Evolutionary conservation across 2,888 invertebrate species (phyloP).

Genomic region (Lasioglossum vierecki): DNA sequence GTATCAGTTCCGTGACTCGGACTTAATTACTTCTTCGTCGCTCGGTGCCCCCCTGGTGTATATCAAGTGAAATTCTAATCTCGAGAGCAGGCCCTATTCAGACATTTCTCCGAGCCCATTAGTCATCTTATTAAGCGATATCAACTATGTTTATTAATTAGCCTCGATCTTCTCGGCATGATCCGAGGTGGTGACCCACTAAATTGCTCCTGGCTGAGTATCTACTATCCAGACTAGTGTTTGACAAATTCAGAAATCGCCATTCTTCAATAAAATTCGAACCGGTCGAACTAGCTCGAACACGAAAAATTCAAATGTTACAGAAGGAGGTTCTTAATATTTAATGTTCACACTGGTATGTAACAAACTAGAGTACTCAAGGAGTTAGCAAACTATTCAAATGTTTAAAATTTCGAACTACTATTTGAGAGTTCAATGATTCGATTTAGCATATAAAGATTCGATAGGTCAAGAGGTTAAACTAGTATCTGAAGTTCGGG

Average conservation of each 20-base stretch:
- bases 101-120: slow-evolving; percentile 28
- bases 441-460: neutral
- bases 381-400: neutral
- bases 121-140: slow-evolving; percentile 15
- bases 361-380: neutral
- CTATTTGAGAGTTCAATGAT: neutral
- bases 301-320: too few relatives aligned
- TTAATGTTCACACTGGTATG: neutral
- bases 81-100: slow-evolving; percentile 17
- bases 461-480: neutral
- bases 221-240: neutral
- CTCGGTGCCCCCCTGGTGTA: neutral
- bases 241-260: neutral
- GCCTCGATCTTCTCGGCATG: slow-evolving; percentile 24
- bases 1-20: slow-evolving; percentile 5
- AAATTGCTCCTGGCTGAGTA: slow-evolving; percentile 30
- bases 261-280: too few relatives aligned
- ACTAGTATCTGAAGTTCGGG: neutral
- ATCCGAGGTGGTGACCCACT: slow-evolving; percentile 22
- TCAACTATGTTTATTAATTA: slow-evolving; percentile 35
- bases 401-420: neutral
- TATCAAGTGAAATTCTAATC: slow-evolving; percentile 20
- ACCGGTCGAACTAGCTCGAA: too few relatives aligned
- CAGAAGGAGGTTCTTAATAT: neutral
- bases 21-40: slow-evolving; percentile 17